Percentiles rank a stretch among this genome's conserved stretches.
These are phyloP conservation scores for Carduelis carduelis DNA, from an alignment of 2,797 vertebrate genomes.

Conservation along the genomic window DNA sequence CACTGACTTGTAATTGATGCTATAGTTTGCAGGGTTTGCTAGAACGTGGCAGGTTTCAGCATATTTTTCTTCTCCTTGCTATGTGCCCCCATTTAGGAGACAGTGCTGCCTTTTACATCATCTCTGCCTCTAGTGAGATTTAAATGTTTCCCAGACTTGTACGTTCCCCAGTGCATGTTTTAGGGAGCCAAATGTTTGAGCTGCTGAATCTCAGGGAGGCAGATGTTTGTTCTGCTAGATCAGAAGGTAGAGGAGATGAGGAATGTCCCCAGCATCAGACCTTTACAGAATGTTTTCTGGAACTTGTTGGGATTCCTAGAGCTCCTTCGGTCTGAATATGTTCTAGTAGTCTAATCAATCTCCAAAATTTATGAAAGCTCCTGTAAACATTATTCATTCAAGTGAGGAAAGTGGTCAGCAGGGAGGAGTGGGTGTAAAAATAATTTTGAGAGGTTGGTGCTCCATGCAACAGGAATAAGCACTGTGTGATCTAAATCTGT, in stretches of 20 bases:
- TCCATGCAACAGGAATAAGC: neutral
- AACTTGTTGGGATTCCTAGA: neutral
- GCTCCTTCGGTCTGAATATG: neutral
- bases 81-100: neutral
- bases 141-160: neutral
- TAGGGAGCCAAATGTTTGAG: neutral
- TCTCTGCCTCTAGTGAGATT: neutral
- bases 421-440: neutral
- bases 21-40: neutral
- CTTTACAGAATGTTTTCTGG: neutral
- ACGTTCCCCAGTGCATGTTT: fast-evolving
- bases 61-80: neutral
- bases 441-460: neutral
- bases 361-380: neutral
- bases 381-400: neutral
- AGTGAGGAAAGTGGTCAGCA: neutral
- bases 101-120: neutral
- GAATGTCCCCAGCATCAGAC: neutral
- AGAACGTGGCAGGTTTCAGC: neutral
- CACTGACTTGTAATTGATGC: neutral
- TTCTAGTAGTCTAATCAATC: neutral
- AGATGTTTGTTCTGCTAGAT: neutral
- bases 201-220: neutral
- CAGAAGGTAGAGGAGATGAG: neutral
- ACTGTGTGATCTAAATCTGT: neutral